These are phyloP conservation scores for Sus cebifrons DNA, from an alignment of 2,797 vertebrate genomes.

Conservation along the genomic window DNA sequence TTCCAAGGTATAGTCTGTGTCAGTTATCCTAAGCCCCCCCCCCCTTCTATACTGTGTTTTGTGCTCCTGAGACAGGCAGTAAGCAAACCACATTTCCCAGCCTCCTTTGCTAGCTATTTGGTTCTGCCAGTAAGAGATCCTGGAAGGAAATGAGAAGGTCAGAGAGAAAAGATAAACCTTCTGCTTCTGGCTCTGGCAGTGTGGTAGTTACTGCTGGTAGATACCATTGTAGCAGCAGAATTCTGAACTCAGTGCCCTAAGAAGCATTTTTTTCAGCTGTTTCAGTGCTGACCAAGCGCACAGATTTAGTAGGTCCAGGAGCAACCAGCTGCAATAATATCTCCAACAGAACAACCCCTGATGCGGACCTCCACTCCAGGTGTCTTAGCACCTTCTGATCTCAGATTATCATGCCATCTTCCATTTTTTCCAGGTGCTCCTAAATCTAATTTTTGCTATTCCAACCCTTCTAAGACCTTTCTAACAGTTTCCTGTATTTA, in stretches of 20 bases:
- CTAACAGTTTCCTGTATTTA: background rate
- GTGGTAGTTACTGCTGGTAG: background rate
- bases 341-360: background rate
- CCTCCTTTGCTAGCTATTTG: background rate
- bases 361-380: rapidly evolving
- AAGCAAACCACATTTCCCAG: background rate
- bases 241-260: background rate
- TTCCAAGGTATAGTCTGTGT: rapidly evolving
- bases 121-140: background rate
- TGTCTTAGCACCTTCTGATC: background rate
- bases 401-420: background rate
- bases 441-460: background rate
- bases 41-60: background rate
- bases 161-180: background rate
- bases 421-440: background rate
- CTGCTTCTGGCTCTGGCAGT: background rate
- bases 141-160: background rate
- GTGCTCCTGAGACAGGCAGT: background rate
- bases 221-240: background rate
- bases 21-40: background rate
- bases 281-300: background rate
- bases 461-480: background rate
- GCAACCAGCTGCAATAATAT: background rate
- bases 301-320: background rate
- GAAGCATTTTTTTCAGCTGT: background rate